These are phyloP conservation scores for Choristoneura fumiferana DNA, from an alignment of 1,140 invertebrate genomes.

Conservation along the genomic window DNA sequence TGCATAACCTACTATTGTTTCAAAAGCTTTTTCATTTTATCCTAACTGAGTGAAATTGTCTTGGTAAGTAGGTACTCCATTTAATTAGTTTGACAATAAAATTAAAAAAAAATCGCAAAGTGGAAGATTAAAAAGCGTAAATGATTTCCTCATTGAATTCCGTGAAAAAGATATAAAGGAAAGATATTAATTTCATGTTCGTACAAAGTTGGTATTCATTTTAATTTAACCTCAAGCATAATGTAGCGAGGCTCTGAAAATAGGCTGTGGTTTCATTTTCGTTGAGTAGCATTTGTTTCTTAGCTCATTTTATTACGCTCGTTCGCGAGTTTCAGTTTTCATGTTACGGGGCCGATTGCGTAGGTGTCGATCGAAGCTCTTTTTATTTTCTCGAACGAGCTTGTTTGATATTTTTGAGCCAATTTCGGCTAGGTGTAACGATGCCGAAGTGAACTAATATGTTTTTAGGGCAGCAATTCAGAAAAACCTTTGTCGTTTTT, in stretches of 20 bases:
- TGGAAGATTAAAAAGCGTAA: too few species aligned
- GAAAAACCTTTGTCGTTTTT: too few species aligned
- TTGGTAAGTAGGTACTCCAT: too few species aligned
- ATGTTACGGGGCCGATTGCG: conserved; percentile 20
- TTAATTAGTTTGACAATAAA: too few species aligned
- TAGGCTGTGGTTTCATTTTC: neutral
- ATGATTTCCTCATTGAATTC: neutral
- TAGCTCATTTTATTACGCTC: conserved; percentile 30
- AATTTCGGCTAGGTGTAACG: neutral
- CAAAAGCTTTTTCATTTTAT: too few species aligned
- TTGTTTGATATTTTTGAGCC: neutral
- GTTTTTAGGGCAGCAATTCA: too few species aligned
- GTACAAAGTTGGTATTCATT: conserved; percentile 6
- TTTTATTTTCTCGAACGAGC: neutral
- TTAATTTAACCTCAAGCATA: conserved; percentile 12
- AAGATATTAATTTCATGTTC: neutral
- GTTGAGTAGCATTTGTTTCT: conserved; percentile 24
- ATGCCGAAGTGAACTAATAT: too few species aligned
- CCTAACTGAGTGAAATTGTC: too few species aligned
- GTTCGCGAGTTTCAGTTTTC: conserved; percentile 26
- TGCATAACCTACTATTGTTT: too few species aligned
- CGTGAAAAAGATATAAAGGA: neutral
- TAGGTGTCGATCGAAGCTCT: conserved; percentile 9
- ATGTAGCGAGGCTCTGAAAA: conserved; percentile 4
- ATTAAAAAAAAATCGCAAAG: too few species aligned